A percentile compares a stretch with the other conserved stretches of the same genome.
Evolutionary conservation across 2,113 vertebrate genomes (phyloP).

Genomic region (Paradisaea rubra): DNA sequence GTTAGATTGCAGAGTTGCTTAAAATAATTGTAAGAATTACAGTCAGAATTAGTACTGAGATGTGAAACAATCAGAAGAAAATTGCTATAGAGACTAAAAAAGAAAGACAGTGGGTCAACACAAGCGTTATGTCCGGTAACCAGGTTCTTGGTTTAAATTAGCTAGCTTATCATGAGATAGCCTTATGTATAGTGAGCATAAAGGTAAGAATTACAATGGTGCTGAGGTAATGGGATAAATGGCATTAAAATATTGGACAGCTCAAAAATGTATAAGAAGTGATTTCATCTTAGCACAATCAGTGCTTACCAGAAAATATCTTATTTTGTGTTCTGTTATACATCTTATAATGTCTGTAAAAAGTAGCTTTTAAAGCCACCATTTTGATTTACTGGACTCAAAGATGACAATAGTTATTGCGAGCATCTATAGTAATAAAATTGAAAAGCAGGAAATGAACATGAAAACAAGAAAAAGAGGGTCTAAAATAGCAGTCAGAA

Average conservation of each 20-base stretch:
- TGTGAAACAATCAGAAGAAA: not conserved
- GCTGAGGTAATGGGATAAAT: not conserved
- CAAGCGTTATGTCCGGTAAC: not conserved
- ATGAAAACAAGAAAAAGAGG: not conserved
- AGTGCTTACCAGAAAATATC: not conserved
- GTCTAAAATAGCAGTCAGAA: not conserved
- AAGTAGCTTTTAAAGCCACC: not conserved
- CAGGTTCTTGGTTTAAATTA: conserved; percentile 1
- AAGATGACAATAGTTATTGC: not conserved
- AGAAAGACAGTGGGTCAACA: not conserved
- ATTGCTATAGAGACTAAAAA: not conserved
- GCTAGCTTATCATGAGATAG: not conserved
- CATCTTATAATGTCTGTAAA: not conserved
- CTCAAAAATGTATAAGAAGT: not conserved
- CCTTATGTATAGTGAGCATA: not conserved
- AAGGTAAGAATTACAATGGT: not conserved
- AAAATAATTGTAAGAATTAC: not conserved
- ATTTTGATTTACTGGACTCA: not conserved
- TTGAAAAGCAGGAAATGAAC: not conserved
- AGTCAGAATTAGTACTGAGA: not conserved
- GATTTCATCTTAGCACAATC: not conserved
- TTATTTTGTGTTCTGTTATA: not conserved
- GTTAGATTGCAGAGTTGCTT: not conserved
- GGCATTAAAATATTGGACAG: not conserved
- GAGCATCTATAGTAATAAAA: not conserved